Evolutionary conservation across 2,888 invertebrate genomes (phyloP), one percentile per base, ranked within the genome.

Genomic region (Drosophila nr. perissopoda): DNA sequence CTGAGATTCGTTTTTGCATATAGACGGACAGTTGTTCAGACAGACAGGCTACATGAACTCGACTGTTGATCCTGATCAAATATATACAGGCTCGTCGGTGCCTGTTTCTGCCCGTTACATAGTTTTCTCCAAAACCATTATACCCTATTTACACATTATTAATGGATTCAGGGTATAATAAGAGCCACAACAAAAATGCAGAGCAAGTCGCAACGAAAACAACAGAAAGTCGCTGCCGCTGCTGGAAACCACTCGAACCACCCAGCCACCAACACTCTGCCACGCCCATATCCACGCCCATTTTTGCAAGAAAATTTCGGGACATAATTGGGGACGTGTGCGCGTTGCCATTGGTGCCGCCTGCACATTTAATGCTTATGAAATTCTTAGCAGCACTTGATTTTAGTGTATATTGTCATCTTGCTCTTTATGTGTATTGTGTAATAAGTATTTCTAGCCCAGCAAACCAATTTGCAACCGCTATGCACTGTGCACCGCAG

Each of bases 271-370:
- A 31, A n/a, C 34, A 34, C 29, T 10, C 40, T 49, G 54, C 33
- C 31, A 36, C 40, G 29, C 57, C 21, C 45, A 36, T 11, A 0
- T 34, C 18, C 29, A 36, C 21, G 21, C 34, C 71, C 52, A 27
- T 31, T 48, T 31, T 54, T 59, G 33, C 42, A 61, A 58, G 70
- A 67, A 59, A 69, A 48, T 54, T 54, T 67, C 64, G 71, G 31
- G 53, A 48, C 75, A 87, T 90, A 85, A 85, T 90, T 85, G 84
- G 82, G 70, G 73, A 78, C 78, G 87, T 90, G 90, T 81, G 70
- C 87, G 52, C 72, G 82, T 73, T 82, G 78, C 72, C 69, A 65
- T 71, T 89, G 90, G 89, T 89, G 70, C 83, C 77, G 82, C 78
- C 73, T 85, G 78, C 84, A 87, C 90, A 83, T 71, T 75, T 72